Conservation (phyloP, 2,113 vertebrate genomes). For the Cochlearius cochlearius region DNA sequence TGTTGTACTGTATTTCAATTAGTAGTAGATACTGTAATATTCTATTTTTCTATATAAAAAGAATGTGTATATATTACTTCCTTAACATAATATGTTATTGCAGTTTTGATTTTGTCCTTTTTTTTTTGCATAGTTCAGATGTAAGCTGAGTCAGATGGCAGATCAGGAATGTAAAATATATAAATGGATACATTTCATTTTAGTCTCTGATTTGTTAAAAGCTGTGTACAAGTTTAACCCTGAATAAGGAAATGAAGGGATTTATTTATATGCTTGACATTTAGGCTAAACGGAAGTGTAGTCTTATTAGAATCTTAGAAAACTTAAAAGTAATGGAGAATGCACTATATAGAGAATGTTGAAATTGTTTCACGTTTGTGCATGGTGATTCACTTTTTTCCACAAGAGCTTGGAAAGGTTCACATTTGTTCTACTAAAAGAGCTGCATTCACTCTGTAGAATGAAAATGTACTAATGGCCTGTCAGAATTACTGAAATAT, state of each 20-base stretch:
- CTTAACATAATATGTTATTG: not conserved
- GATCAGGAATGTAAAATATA: not conserved
- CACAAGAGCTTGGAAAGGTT: not conserved
- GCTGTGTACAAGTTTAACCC: not conserved
- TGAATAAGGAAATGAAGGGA: not conserved
- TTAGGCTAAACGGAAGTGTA: not conserved
- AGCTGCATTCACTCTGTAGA: not conserved
- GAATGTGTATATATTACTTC: not conserved
- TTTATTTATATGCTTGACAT: not conserved
- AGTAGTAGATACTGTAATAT: not conserved
- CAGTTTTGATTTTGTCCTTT: not conserved
- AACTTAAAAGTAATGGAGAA: not conserved
- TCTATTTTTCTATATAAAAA: not conserved
- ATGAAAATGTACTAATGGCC: not conserved
- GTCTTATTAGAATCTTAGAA: not conserved
- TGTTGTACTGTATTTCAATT: not conserved
- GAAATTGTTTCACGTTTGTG: not conserved
- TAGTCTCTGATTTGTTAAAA: not conserved
- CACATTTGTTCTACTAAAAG: not conserved
- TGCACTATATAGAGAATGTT: not conserved
- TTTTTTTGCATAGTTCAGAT: not conserved
- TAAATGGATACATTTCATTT: not conserved
- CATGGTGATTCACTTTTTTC: not conserved
- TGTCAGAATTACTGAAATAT: not conserved
- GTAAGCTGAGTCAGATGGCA: not conserved